These are phyloP conservation scores for Vannuccia rotundouncinata DNA, from an alignment of 2,888 invertebrate species.

Conservation along the genomic window DNA sequence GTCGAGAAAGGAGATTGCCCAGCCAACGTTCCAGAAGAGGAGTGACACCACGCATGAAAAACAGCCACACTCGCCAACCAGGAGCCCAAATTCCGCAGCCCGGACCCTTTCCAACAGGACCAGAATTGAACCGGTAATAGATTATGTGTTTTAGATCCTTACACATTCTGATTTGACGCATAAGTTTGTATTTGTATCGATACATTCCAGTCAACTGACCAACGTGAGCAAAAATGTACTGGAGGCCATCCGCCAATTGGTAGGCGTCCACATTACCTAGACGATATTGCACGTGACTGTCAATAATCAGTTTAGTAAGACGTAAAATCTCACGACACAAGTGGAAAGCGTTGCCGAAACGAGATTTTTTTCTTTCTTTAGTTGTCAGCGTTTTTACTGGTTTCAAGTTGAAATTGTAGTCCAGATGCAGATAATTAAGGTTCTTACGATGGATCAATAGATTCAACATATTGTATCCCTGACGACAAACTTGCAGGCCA, in stretches of 20 bases:
- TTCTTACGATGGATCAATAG: constrained; percentile 97
- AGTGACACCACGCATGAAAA: constrained; percentile 98
- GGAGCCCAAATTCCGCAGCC: constrained; percentile 98
- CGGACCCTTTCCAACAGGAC: constrained; percentile 94
- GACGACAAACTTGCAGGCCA: constrained; percentile 67
- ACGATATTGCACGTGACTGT: constrained; percentile 97
- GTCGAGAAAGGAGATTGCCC: constrained; percentile 93
- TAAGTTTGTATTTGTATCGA: constrained; percentile 87
- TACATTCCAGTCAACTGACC: constrained; percentile 99
- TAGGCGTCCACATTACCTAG: constrained; percentile 99
- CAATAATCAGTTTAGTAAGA: constrained; percentile 94
- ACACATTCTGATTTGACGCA: constrained; percentile 99
- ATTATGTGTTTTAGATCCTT: constrained; percentile 98
- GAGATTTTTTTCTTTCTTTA: constrained; percentile 95
- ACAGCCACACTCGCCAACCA: constrained; percentile 98
- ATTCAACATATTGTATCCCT: constrained; percentile 99
- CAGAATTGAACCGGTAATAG: constrained; percentile 96
- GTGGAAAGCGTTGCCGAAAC: constrained; percentile 76
- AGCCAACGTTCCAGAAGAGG: constrained; percentile 95
- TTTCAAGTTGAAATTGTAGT: constrained; percentile 98
- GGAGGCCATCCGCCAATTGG: constrained; percentile 84
- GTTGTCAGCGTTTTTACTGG: constrained; percentile 98
- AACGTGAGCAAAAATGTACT: constrained; percentile 98
- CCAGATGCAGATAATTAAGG: constrained; percentile 95
- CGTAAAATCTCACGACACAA: constrained; percentile 95